A percentile compares a stretch with the other conserved stretches of the same genome.
These are phyloP conservation scores for Myotis findleyi DNA, from an alignment of 2,797 vertebrate genomes.

Conservation along the genomic window DNA sequence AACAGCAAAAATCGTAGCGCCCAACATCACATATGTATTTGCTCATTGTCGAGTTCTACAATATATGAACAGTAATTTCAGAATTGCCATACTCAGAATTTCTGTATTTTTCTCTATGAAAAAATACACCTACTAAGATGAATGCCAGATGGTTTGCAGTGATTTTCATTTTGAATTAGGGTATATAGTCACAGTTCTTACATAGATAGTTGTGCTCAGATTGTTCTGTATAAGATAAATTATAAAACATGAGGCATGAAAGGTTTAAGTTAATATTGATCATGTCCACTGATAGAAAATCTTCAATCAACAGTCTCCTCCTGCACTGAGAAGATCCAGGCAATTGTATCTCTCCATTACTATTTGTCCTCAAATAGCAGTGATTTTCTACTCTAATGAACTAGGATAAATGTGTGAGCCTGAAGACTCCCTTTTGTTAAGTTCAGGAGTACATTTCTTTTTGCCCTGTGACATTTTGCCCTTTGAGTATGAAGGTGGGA, in stretches of 20 bases:
- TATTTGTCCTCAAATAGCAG: neutral
- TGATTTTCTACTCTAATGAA: neutral
- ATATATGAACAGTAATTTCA: neutral
- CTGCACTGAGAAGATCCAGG: neutral
- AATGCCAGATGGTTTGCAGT: neutral
- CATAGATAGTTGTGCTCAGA: neutral
- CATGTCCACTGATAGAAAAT: neutral
- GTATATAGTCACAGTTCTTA: neutral
- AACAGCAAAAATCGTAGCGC: neutral
- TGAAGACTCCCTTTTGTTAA: neutral
- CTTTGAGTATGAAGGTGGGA: neutral
- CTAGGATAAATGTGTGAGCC: neutral
- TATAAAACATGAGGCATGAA: neutral
- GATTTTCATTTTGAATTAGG: conserved; percentile 8
- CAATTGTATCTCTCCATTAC: neutral
- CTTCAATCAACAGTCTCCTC: neutral
- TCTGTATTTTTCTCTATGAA: neutral
- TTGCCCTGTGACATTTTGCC: neutral
- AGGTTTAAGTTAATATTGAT: conserved; percentile 26
- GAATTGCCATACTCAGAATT: neutral
- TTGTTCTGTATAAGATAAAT: neutral
- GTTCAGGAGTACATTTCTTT: neutral
- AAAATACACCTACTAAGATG: neutral
- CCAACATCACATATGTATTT: neutral
- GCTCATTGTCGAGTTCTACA: neutral